Evolutionary conservation across 2,797 vertebrate genomes (phyloP), one percentile per base, ranked within the genome.

Genomic region (Trematomus bernacchii): DNA sequence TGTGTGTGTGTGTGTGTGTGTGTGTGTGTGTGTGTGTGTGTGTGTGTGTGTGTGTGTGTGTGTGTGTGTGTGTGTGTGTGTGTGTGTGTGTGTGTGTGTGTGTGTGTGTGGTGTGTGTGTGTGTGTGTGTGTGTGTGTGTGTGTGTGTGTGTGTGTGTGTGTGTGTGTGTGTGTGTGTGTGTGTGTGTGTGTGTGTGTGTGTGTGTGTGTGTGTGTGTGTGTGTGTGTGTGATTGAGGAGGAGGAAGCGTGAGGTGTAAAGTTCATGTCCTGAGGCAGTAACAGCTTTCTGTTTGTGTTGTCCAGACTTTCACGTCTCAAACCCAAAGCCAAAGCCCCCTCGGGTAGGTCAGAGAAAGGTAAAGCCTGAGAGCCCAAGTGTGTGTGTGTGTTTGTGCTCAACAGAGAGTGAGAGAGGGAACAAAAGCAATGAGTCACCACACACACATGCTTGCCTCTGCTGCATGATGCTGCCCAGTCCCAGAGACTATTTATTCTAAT

Each of bases 401-500:
- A 30, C 7, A 23, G 47, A 46, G 42, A 60, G 37, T 30, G 54
- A 75, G 47, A 59, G 48, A 42, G n/a, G 19, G 42, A 73, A 79
- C 53, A 82, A 87, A 75, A 84, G 62, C 47, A 65, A 19, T 84
- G 76, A 85, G 73, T 87, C 84, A 71, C 68, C 43, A 64, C 65
- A 71, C 50, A 82, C 54, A 66, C 79, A 73, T 57, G 19, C 59
- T 77, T 27, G 57, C 57, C 52, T 37, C 75, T 64, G 52, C 70
- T 81, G 73, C 62, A 71, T 4, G 5, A 62, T 67, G 61, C 57
- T 65, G 70, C 73, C 70, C 54, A 50, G 51, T 85, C 79, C 71
- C 73, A 75, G 50, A 81, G 80, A 67, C 84, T 85, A 79, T 91
- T 91, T 89, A 88, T 90, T 91, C 84, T 84, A 88, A 90, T 90